Percentiles rank a stretch among this genome's conserved stretches.
Evolutionary conservation across 2,888 invertebrate genomes (phyloP).

Genomic region (Yponomeuta sedellus): DNA sequence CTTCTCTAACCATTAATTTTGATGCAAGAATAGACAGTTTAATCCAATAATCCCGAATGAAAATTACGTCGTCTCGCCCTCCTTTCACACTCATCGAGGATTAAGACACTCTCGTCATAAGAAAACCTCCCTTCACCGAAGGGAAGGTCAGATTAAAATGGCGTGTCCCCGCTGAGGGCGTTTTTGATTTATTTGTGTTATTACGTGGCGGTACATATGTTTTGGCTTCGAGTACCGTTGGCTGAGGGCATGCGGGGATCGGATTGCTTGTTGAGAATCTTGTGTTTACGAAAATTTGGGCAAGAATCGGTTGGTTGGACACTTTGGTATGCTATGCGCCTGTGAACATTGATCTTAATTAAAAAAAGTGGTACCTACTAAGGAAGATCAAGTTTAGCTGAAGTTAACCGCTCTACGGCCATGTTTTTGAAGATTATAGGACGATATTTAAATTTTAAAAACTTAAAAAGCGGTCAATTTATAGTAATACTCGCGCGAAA

Average conservation of each 20-base stretch:
- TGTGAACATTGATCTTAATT: background rate
- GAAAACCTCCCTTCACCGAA: background rate
- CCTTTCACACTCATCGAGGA: background rate
- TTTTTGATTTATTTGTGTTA: conserved; percentile 15
- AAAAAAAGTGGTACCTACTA: too few species aligned
- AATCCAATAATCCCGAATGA: background rate
- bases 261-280: background rate
- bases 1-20: too few species aligned
- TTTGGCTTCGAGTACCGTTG: conserved; percentile 5
- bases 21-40: background rate
- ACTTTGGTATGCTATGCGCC: background rate
- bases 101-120: background rate
- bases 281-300: background rate
- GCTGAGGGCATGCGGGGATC: background rate
- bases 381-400: too few species aligned
- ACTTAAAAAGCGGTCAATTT: too few species aligned
- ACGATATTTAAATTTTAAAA: too few species aligned
- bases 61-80: background rate
- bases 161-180: background rate
- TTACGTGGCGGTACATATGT: conserved; percentile 13
- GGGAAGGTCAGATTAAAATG: background rate
- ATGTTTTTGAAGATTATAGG: too few species aligned
- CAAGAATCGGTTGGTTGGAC: background rate
- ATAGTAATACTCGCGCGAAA: too few species aligned
- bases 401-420: too few species aligned